Evolutionary conservation across 2,888 invertebrate species (phyloP), one percentile per base, ranked within the genome.

Genomic region (Glomeris marginata): DNA sequence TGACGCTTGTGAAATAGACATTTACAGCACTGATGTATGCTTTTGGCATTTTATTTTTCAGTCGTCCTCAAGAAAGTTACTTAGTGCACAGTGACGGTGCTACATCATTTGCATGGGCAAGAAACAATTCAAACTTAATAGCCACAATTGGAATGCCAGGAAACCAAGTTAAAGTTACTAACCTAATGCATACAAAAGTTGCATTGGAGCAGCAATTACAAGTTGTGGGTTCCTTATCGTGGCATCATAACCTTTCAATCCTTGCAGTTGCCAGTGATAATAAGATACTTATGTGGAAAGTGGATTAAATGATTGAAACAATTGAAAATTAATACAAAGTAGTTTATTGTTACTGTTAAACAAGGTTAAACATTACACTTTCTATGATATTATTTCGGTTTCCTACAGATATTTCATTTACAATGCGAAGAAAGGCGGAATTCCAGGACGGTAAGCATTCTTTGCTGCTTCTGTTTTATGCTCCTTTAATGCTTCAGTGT

Each of bases 81-180:
- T 72, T 74, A 45, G 69, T 78, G 10, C 77, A 80, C 59, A 71
- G 76, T 22, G 77, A 80, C 62, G 76, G 78, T 41, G 79, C 79
- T 0, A 70, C 74, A 13, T 59, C 67, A 36, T 68, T 81, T 2
- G 73, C 74, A 52, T 78, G 80, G 65, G 75, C 77, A 10, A 75
- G 74, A 4, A 70, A 72, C 55, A 75, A 75, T 46, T 79, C 80
- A 55, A 67, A 74, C 55, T 68, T 81, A 1, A 65, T 80, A 16
- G 81, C 81, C 1, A 77, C 76, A 28, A 70, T 78, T 43, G 82
- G 82, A 10, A 71, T 74, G 44, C 76, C 81, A 1, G 77, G 78
- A 54, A 72, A 76, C 52, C 72, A 75, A 20, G 63, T 84, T 4
- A 81, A 80, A 66, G 74, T 83, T 1, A 33, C 42, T 20, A 18